These are phyloP conservation scores for Ctenochaetus hawaiiensis DNA, from an alignment of 2,797 vertebrate genomes.

Conservation along the genomic window DNA sequence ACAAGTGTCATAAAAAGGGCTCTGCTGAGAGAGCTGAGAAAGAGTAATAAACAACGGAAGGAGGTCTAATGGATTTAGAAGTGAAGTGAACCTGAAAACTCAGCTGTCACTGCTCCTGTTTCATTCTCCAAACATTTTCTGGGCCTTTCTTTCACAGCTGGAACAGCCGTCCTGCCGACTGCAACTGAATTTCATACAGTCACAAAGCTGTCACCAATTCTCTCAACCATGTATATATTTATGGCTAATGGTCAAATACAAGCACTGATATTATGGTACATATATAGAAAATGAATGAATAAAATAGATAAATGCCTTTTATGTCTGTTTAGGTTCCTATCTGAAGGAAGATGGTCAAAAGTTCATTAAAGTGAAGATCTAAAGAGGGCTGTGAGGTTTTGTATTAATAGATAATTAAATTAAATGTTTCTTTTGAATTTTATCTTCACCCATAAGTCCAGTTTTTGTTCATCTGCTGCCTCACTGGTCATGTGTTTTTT, in stretches of 20 bases:
- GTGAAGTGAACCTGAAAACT: slow-evolving; percentile 9
- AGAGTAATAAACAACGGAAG: slow-evolving; percentile 26
- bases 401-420: too few species aligned
- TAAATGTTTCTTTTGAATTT: not conserved
- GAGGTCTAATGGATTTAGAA: slow-evolving; percentile 27
- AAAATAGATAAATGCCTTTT: not conserved
- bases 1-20: slow-evolving; percentile 34
- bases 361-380: not conserved
- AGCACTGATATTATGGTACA: too few species aligned
- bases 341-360: not conserved
- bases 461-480: not conserved
- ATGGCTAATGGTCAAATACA: too few species aligned
- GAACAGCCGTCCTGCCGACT: slow-evolving; percentile 18
- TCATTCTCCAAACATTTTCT: slow-evolving; percentile 11
- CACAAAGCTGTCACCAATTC: slow-evolving; percentile 16
- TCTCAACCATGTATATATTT: not conserved
- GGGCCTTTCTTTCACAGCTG: slow-evolving; percentile 22
- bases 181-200: not conserved
- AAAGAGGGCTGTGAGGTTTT: too few species aligned
- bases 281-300: not conserved
- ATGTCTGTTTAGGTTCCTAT: not conserved
- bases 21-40: slow-evolving; percentile 4
- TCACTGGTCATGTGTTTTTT: slow-evolving; percentile 14
- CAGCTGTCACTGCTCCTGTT: not conserved
- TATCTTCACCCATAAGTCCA: not conserved